Evolutionary conservation across 2,888 invertebrate species (phyloP), one percentile per base, ranked within the genome.

Genomic region (Thyatira batis): DNA sequence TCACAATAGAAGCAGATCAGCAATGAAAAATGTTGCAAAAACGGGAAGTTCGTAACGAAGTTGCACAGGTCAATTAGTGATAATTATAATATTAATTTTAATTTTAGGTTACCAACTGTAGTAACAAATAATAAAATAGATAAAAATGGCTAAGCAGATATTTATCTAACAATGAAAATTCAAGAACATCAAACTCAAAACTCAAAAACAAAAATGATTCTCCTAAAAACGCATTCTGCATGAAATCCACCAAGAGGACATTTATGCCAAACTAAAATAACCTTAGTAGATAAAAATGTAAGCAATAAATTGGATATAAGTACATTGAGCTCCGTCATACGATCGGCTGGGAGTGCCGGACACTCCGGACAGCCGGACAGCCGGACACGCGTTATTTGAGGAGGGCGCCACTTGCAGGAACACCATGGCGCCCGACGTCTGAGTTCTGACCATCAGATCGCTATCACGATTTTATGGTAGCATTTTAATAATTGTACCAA

Each of bases 321-420:
- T 60, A 61, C 59, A 60, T 48, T 54, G 13, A 2, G 56, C 50
- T 54, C 30, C 20, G 27, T 46, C 23, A 49, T 48, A 30, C 49
- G 45, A 49, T 51, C 52, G 39, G 33, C n/a, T 49, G 58, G 62
- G 59, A 59, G 61, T 52, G 69, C 77, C 76, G 78, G 39, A 39
- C 13, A 17, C 13, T 9, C 17, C 17, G 39, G 17, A 17, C 17
- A n/a, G n/a, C 39, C 39, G 62, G 58, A 58, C 59, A 52, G 69
- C 77, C 75, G 78, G 76, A 76, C 66, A 66, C 62, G 51, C 59
- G 65, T 64, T 64, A 75, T 72, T 69, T 65, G 48, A 48, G 39
- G 73, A 76, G 74, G 66, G 80, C 79, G 77, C 77, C 75, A 67
- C 67, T 63, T 61, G 39, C 39, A 39, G 17, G 39, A n/a, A 46